Evolutionary conservation across 2,113 vertebrate species (phyloP).

Genomic region (Motacilla alba): DNA sequence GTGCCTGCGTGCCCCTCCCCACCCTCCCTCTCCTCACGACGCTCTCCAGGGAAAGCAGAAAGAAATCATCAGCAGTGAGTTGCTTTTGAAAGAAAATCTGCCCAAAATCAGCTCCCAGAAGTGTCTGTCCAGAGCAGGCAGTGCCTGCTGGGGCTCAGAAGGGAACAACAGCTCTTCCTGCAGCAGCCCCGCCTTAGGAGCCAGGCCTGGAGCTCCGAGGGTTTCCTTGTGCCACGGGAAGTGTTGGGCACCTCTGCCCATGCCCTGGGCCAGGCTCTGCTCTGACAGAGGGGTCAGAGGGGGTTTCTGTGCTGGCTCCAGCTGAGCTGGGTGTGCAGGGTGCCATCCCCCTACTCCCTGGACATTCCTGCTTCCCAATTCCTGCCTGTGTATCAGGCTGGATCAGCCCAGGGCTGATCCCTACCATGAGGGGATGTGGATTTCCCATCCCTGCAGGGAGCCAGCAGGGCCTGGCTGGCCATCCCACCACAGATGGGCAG

Average conservation of each 20-base stretch:
- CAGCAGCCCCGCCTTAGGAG: not conserved
- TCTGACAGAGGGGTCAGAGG: not conserved
- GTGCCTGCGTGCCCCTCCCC: accelerated
- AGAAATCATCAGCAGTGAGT: accelerated
- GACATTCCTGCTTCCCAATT: not conserved
- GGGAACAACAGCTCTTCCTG: not conserved
- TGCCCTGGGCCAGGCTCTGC: not conserved
- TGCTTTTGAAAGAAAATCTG: not conserved
- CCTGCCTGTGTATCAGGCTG: not conserved
- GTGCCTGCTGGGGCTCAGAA: not conserved
- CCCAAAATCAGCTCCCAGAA: not conserved
- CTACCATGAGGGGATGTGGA: accelerated
- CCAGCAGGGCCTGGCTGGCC: not conserved
- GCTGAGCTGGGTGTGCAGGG: not conserved
- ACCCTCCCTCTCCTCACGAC: accelerated
- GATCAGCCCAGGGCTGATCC: not conserved
- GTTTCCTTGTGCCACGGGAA: not conserved
- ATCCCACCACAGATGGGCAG: not conserved
- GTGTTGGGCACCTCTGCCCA: not conserved
- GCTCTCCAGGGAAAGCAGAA: not conserved
- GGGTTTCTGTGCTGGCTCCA: not conserved
- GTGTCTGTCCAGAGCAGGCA: not conserved
- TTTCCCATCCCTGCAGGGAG: not conserved
- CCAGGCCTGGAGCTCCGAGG: not conserved
- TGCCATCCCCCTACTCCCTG: not conserved